Conservation (phyloP, 2,113 vertebrate species). For the Cichladusa arquata region DNA sequence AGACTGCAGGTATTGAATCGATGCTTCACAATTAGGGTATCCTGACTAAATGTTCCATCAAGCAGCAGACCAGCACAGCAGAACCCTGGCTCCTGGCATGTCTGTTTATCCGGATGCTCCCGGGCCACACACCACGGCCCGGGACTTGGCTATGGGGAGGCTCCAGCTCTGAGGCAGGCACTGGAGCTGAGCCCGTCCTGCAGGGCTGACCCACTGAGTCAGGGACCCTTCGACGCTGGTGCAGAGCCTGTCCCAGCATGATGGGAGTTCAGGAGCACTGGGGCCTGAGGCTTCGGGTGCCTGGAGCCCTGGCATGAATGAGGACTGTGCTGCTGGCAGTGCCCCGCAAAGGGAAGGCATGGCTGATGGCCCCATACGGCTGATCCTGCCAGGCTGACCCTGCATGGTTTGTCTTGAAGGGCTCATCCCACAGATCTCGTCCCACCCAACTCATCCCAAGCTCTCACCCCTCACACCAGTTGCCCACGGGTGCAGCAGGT, state of each 20-base stretch:
- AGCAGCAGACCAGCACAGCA: background rate
- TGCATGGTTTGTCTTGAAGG: fast-evolving
- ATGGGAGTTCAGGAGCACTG: background rate
- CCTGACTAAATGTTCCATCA: background rate
- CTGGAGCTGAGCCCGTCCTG: fast-evolving
- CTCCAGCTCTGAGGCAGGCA: background rate
- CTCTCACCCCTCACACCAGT: background rate
- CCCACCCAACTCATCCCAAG: background rate
- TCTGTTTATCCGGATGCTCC: background rate
- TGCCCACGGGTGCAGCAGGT: background rate
- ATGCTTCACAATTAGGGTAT: background rate
- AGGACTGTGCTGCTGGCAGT: background rate
- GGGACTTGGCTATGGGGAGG: background rate
- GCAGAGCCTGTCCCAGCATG: background rate
- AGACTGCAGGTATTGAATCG: background rate
- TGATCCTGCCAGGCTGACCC: background rate
- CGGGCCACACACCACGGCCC: fast-evolving
- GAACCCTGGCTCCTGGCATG: background rate
- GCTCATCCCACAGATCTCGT: background rate
- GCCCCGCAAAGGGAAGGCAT: fast-evolving
- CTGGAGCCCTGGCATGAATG: fast-evolving
- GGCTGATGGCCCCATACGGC: fast-evolving
- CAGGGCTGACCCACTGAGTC: fast-evolving
- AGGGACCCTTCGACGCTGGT: fast-evolving
- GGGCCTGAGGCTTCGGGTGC: fast-evolving